These are phyloP conservation scores for Poeciliopsis turrubarensis DNA, from an alignment of 2,113 vertebrate species.

Conservation along the genomic window DNA sequence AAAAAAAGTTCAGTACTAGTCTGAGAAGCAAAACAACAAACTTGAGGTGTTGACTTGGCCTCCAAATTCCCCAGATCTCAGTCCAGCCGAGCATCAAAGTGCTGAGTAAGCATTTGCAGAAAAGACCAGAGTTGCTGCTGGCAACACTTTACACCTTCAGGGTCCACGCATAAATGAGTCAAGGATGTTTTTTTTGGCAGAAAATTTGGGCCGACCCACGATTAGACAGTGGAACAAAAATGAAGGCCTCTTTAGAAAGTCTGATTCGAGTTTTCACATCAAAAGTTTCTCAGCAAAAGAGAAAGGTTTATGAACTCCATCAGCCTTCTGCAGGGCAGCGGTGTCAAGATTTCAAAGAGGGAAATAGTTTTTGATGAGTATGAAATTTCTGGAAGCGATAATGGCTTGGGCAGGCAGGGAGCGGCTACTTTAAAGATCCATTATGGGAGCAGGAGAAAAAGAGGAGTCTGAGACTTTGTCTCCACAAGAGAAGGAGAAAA, in stretches of 20 bases:
- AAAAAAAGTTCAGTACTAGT: neutral
- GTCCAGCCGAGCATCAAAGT: neutral
- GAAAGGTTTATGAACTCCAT: slow-evolving; percentile 3
- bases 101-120: neutral
- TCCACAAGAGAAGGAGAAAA: neutral
- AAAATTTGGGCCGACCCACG: neutral
- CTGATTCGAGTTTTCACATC: slow-evolving; percentile 3
- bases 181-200: neutral
- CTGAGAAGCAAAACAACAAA: neutral
- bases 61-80: neutral
- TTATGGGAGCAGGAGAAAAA: neutral
- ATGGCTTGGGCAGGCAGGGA: slow-evolving; percentile 13
- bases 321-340: neutral
- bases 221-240: neutral
- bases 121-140: neutral
- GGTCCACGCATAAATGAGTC: neutral
- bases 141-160: neutral
- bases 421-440: slow-evolving; percentile 6
- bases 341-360: slow-evolving; percentile 11
- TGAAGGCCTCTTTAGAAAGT: neutral
- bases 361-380: slow-evolving; percentile 13
- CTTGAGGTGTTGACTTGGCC: neutral
- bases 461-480: neutral
- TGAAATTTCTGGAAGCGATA: slow-evolving; percentile 29
- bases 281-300: slow-evolving; percentile 9